These are phyloP conservation scores for Callyntrura guangdongensis DNA, from an alignment of 2,888 invertebrate species.

Conservation along the genomic window DNA sequence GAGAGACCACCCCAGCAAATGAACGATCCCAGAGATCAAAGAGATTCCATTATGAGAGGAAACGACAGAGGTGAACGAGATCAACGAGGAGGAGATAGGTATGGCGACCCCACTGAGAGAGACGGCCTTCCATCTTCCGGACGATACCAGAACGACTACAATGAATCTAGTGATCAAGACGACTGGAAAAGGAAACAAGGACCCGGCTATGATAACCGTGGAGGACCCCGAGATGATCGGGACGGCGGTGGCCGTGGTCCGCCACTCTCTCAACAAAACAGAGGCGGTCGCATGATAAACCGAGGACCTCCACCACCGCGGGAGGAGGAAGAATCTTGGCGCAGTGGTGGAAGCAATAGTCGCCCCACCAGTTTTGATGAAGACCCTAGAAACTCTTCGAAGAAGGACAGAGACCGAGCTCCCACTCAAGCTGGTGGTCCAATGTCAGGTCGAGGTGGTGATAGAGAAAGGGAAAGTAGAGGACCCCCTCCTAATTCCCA, in stretches of 20 bases:
- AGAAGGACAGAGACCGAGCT: neutral
- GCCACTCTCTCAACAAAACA: slow-evolving; percentile 43
- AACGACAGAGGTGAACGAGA: slow-evolving; percentile 31
- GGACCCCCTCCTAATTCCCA: neutral
- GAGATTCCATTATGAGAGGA: neutral
- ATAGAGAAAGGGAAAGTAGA: neutral
- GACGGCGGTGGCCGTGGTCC: slow-evolving; percentile 55
- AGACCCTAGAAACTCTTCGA: slow-evolving; percentile 72
- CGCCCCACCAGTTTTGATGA: slow-evolving; percentile 79
- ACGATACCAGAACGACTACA: slow-evolving; percentile 48
- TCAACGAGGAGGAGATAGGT: slow-evolving; percentile 42
- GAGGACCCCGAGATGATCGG: slow-evolving; percentile 59
- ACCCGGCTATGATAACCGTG: slow-evolving; percentile 58
- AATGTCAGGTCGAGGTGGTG: neutral
- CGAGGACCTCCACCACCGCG: neutral
- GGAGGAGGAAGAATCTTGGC: slow-evolving; percentile 6
- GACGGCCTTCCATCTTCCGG: slow-evolving; percentile 47
- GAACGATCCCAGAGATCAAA: slow-evolving; percentile 47
- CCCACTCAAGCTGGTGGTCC: neutral
- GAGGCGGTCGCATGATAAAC: slow-evolving; percentile 43
- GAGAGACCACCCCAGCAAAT: slow-evolving; percentile 55
- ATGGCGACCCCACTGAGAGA: slow-evolving; percentile 34
- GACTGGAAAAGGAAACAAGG: slow-evolving; percentile 66
- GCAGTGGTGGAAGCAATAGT: slow-evolving; percentile 62
- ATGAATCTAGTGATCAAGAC: slow-evolving; percentile 56